Conservation (phyloP, 35 echinoderm and acorn worm species). For the Ophioderma brevispina region DNA sequence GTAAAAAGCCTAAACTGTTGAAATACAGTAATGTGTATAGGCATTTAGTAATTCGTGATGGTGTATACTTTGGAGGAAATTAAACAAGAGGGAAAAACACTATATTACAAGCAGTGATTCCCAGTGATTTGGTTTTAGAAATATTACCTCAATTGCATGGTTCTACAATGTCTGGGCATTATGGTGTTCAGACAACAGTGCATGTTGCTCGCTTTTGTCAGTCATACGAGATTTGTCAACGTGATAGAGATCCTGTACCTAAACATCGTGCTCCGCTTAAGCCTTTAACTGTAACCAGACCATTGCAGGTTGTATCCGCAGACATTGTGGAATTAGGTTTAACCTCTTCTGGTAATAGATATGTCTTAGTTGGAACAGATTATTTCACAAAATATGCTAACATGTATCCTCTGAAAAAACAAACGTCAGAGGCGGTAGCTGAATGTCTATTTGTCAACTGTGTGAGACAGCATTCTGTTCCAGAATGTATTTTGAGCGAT, state of each 20-base stretch:
- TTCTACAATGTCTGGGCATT: background rate
- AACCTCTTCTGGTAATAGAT: conserved; percentile 31
- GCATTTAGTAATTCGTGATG: conserved; percentile 19
- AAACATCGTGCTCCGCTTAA: conserved; percentile 8
- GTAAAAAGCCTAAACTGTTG: background rate
- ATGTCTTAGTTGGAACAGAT: conserved; percentile 44
- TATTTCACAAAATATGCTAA: too few species aligned
- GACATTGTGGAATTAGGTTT: conserved; percentile 54
- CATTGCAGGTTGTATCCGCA: conserved; percentile 17
- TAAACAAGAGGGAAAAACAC: background rate
- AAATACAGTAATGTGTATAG: conserved; percentile 14
- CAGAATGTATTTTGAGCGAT: background rate
- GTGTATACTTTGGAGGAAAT: background rate
- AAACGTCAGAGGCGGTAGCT: conserved; percentile 25
- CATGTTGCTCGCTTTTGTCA: conserved; percentile 16
- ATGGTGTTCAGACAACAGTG: background rate
- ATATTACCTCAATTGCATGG: background rate
- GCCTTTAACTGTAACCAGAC: background rate
- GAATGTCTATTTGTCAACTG: background rate
- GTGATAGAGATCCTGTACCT: conserved; percentile 23
- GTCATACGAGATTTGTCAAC: conserved; percentile 3
- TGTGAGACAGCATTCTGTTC: background rate
- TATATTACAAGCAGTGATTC: background rate
- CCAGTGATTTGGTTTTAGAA: background rate
- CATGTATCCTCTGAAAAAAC: background rate